Evolutionary conservation across 2,888 invertebrate genomes (phyloP), one percentile per base, ranked within the genome.

Genomic region (Harpalus rufipes): DNA sequence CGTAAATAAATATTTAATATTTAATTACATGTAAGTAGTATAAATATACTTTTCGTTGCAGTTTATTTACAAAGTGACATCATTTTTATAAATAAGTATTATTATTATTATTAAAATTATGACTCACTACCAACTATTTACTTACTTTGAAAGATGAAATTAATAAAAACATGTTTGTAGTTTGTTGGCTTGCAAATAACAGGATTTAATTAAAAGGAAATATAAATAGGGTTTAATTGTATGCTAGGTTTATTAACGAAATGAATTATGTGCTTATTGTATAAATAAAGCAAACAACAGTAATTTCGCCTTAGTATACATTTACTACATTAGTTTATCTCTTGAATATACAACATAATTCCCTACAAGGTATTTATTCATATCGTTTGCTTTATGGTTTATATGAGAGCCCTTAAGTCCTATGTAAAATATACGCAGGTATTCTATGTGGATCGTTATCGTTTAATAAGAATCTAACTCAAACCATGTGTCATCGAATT

Each of bases 291-390:
- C 10, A 8, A 12, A 51, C 44, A 51, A 8, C 44, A 10, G 44
- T 51, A 51, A 51, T 51, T 51, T 51, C 44, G 10, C 44, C 44
- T 51, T 51, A 51, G 44, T 51, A 4, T 14, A 68, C 10, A 68
- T 68, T 68, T 68, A 68, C 41, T 68, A 68, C 68, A 25, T 39
- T 68, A 68, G 68, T 68, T 68, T 68, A 68, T 68, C 32, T 68
- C 39, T 39, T 5, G 12, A 25, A 63, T 63, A 63, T 25, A 63
- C 44, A 51, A 51, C 44, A 51, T 51, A 51, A 51, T 51, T 51
- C 44, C 44, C 44, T 51, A 51, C 44, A 51, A 51, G 44, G 44
- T 10, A 51, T 51, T 51, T 51, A 51, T 51, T 51, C 12, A 51
- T 12, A 51, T 51, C 44, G 44, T 51, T 51, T 51, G 44, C 32